A percentile compares a stretch with the other conserved stretches of the same genome.
Conservation (phyloP, 2,888 invertebrate species). For the Ectobius pallidus region DNA sequence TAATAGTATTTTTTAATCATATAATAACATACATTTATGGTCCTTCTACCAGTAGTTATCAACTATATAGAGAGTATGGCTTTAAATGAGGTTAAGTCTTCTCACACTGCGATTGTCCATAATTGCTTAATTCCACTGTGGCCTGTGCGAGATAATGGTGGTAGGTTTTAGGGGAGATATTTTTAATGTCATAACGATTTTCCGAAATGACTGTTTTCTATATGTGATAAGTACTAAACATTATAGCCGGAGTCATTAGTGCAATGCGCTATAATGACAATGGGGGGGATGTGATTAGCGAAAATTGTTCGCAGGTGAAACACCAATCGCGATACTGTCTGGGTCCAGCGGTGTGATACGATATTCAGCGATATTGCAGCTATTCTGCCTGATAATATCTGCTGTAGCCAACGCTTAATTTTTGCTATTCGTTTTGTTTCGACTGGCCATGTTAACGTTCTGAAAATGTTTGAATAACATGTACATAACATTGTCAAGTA, state of each 20-base stretch:
- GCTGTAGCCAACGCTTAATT: not conserved
- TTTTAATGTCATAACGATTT: conserved; percentile 3
- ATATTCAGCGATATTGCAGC: too few relatives aligned
- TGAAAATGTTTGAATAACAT: too few relatives aligned
- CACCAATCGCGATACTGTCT: not conserved
- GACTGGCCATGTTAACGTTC: too few relatives aligned
- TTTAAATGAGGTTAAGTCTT: not conserved
- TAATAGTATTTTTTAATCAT: conserved; percentile 5
- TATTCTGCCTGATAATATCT: not conserved
- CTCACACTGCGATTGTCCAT: not conserved
- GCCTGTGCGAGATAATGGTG: not conserved
- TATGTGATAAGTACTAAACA: not conserved
- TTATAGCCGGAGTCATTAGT: not conserved
- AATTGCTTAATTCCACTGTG: not conserved
- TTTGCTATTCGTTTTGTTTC: too few relatives aligned
- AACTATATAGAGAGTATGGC: not conserved
- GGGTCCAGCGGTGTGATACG: too few relatives aligned
- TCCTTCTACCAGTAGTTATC: not conserved
- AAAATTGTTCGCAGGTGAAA: not conserved
- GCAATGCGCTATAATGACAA: not conserved
- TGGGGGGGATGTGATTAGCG: not conserved
- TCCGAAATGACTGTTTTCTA: not conserved
- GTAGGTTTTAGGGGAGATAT: not conserved
- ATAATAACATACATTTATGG: not conserved
- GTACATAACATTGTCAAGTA: too few relatives aligned